phyloP scores from a whole-genome alignment of 2,888 invertebrate species.

The Ophion costatus region DNA sequence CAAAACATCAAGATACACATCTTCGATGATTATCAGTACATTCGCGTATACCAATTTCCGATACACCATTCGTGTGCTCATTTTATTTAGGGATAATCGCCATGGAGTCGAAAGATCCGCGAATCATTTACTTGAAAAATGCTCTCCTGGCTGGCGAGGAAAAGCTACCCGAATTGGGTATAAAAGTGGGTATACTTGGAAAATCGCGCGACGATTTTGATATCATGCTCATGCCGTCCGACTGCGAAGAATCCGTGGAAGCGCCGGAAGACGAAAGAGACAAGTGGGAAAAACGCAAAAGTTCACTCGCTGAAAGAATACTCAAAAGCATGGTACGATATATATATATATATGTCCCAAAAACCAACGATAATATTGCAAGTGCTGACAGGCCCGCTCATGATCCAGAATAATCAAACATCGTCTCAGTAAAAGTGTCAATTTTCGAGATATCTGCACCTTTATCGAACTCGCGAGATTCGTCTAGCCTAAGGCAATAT shows the following conservation, averaged over 20 bases:
- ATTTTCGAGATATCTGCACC: too few relatives aligned
- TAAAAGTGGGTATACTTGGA: constrained; percentile 87
- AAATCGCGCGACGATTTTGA: constrained; percentile 85
- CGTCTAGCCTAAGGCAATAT: too few relatives aligned
- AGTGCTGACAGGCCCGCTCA: too few relatives aligned
- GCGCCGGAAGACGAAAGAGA: constrained; percentile 62
- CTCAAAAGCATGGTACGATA: constrained; percentile 56
- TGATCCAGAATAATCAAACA: too few relatives aligned
- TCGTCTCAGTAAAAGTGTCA: too few relatives aligned
- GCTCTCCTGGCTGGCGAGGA: constrained; percentile 86
- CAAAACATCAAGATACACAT: background rate
- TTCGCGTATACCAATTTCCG: background rate
- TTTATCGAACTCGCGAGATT: too few relatives aligned
- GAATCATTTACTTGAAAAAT: constrained; percentile 85
- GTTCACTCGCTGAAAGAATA: constrained; percentile 63
- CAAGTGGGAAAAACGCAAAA: constrained; percentile 67
- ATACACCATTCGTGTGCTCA: background rate
- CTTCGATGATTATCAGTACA: background rate
- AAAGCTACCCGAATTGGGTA: constrained; percentile 81
- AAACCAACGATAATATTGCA: too few relatives aligned
- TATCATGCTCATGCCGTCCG: constrained; percentile 85
- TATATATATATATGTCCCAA: too few relatives aligned
- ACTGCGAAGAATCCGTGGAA: constrained; percentile 84
- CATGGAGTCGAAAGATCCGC: constrained; percentile 80
- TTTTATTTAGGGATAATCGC: constrained; percentile 80